These are phyloP conservation scores for Avahi laniger DNA, from an alignment of 2,797 vertebrate genomes.

Conservation along the genomic window DNA sequence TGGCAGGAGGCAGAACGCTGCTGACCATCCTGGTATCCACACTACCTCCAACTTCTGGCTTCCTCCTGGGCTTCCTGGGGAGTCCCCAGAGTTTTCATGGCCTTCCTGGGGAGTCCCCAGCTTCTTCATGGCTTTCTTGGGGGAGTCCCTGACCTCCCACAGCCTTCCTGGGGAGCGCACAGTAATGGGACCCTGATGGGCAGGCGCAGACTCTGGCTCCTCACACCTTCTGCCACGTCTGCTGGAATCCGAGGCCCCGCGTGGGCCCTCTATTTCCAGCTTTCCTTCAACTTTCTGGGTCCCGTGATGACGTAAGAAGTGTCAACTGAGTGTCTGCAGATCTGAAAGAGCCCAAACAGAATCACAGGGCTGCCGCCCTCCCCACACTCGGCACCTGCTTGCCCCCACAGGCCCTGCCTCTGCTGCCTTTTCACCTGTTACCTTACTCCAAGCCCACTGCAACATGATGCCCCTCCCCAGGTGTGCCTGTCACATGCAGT, in stretches of 20 bases:
- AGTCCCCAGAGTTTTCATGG: constrained; percentile 6
- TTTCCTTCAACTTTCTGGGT: not conserved
- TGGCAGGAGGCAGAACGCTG: not conserved
- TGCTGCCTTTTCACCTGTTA: not conserved
- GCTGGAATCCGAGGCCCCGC: not conserved
- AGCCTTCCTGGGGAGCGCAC: not conserved
- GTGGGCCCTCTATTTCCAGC: not conserved
- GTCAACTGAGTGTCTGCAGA: constrained; percentile 73
- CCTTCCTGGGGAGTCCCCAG: constrained; percentile 29
- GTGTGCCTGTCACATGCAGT: accelerated
- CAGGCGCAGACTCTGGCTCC: not conserved
- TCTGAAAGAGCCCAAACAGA: constrained; percentile 71
- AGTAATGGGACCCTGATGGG: not conserved
- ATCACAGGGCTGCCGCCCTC: not conserved
- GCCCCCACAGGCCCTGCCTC: not conserved
- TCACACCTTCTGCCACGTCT: not conserved
- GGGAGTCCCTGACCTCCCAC: not conserved
- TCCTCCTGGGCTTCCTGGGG: constrained; percentile 35
- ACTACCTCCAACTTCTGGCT: constrained; percentile 1
- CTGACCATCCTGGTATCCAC: not conserved
- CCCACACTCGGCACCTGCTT: not conserved
- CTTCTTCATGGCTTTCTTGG: not conserved
- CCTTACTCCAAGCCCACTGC: not conserved
- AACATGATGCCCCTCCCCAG: not conserved
- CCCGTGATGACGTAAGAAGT: not conserved